Conservation (phyloP, 2,888 invertebrate genomes). For the Sarcophaga subvicina region DNA sequence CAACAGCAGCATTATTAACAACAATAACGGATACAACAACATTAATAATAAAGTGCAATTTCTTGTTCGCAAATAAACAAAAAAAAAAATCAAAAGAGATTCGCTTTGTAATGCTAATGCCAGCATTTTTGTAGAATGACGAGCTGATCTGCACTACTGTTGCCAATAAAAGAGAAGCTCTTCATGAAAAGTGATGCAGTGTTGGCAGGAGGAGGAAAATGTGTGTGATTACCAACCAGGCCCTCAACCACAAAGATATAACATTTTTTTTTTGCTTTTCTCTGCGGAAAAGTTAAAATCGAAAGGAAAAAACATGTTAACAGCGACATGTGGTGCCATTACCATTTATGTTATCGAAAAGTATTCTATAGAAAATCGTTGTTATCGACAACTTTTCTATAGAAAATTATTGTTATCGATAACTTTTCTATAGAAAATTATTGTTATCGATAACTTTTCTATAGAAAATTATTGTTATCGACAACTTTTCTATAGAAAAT, state of each 20-base stretch:
- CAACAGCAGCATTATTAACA: neutral
- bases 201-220: neutral
- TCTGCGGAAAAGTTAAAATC: too few species aligned
- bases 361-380: too few species aligned
- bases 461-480: too few species aligned
- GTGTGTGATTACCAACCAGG: constrained; percentile 26
- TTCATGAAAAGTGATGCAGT: neutral
- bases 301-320: too few species aligned
- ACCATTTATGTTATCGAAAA: too few species aligned
- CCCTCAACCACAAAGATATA: constrained; percentile 46
- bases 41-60: constrained; percentile 36
- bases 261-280: too few species aligned
- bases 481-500: too few species aligned
- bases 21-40: constrained; percentile 6
- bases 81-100: neutral
- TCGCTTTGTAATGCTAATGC: constrained; percentile 22
- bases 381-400: too few species aligned
- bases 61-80: neutral
- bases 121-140: neutral
- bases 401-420: too few species aligned
- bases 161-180: constrained; percentile 26
- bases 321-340: too few species aligned
- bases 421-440: too few species aligned
- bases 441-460: too few species aligned
- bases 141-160: constrained; percentile 14